These are phyloP conservation scores for Brachyalestes nurse DNA, from an alignment of 2,797 vertebrate species.

Conservation along the genomic window DNA sequence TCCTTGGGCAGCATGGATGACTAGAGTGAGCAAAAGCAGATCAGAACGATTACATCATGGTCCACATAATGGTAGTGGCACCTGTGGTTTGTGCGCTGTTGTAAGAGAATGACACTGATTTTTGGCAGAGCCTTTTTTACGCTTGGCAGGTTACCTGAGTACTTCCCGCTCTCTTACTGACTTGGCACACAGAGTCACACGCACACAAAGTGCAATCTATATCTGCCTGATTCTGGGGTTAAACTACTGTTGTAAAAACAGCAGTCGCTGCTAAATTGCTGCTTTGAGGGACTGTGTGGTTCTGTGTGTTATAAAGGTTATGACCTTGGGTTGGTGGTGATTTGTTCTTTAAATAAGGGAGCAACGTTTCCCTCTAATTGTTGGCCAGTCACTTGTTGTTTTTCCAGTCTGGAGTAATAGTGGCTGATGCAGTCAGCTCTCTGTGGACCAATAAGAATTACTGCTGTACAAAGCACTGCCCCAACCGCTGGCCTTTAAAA, in stretches of 20 bases:
- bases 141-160: conserved; percentile 69
- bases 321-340: conserved; percentile 39
- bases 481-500: conserved; percentile 20
- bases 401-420: conserved; percentile 41
- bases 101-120: conserved; percentile 68
- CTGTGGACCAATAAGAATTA: conserved; percentile 25
- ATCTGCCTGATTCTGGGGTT: conserved; percentile 36
- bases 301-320: conserved; percentile 49
- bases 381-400: conserved; percentile 51
- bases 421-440: conserved; percentile 28
- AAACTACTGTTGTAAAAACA: conserved; percentile 49
- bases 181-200: conserved; percentile 28
- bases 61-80: conserved; percentile 58
- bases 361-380: conserved; percentile 42
- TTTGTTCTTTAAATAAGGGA: conserved; percentile 52
- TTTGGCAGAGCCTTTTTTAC: conserved; percentile 64
- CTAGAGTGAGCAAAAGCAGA: conserved; percentile 54
- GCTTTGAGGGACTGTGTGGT: conserved; percentile 40
- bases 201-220: conserved; percentile 19
- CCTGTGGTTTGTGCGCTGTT: conserved; percentile 68
- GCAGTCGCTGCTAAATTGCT: conserved; percentile 37
- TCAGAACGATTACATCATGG: conserved; percentile 61
- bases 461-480: conserved; percentile 9
- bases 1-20: conserved; percentile 45
- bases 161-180: conserved; percentile 68